A percentile compares a stretch with the other conserved stretches of the same genome.
phyloP scores from a whole-genome alignment of 1,140 invertebrate genomes.

The Pinna nobilis region DNA sequence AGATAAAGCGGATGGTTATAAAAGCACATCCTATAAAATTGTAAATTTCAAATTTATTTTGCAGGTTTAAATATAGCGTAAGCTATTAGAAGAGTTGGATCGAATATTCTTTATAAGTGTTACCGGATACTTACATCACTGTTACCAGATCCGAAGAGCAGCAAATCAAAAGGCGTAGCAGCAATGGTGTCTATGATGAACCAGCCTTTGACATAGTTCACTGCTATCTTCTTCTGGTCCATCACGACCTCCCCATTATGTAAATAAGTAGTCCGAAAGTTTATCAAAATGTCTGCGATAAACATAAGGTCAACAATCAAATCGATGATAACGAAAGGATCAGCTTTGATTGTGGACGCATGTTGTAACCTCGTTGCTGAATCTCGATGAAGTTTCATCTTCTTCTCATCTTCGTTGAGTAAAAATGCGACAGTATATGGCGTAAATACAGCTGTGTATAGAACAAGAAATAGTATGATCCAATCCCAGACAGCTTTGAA shows the following conservation, averaged over 20 bases:
- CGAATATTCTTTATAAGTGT: background rate
- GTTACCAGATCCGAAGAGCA: slow-evolving; percentile 74
- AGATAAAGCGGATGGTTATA: no score
- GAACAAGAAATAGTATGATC: slow-evolving; percentile 96
- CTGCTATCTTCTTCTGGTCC: slow-evolving; percentile 73
- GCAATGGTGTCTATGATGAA: slow-evolving; percentile 74
- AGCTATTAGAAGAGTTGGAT: no score
- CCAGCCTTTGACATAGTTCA: slow-evolving; percentile 75
- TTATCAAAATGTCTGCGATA: slow-evolving; percentile 75
- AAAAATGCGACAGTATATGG: slow-evolving; percentile 99
- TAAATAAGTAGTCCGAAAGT: slow-evolving; percentile 75
- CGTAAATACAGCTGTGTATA: slow-evolving; percentile 99
- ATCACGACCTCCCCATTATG: slow-evolving; percentile 73
- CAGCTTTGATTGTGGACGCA: slow-evolving; percentile 63
- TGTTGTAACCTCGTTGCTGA: slow-evolving; percentile 54
- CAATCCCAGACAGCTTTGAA: slow-evolving; percentile 99
- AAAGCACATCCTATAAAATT: no score
- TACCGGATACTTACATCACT: slow-evolving; percentile 68
- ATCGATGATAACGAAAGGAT: slow-evolving; percentile 74
- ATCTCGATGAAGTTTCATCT: slow-evolving; percentile 69
- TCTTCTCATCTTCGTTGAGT: slow-evolving; percentile 84
- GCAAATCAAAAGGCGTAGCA: slow-evolving; percentile 74
- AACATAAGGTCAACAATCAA: slow-evolving; percentile 75
- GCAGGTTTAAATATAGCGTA: no score
- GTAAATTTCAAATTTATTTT: no score